Evolutionary conservation across 1,140 invertebrate genomes (phyloP).

Genomic region (Anastrepha obliqua): DNA sequence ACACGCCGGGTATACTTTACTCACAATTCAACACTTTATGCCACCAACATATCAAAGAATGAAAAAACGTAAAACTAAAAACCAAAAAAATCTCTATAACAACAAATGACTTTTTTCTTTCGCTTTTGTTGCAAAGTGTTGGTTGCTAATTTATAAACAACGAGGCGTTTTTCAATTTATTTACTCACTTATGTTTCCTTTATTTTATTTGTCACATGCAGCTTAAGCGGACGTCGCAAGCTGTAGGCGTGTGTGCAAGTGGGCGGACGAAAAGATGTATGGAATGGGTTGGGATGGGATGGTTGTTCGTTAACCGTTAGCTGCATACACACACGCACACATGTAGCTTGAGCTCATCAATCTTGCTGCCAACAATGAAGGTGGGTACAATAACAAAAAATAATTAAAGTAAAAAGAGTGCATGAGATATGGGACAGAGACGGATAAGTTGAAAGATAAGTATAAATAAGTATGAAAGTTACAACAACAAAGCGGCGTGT

Average conservation of each 20-base stretch:
- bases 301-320: background rate
- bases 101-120: background rate
- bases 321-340: background rate
- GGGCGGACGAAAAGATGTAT: background rate
- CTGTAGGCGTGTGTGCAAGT: background rate
- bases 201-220: slow-evolving; percentile 37
- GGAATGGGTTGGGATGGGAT: background rate
- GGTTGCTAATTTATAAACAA: slow-evolving; percentile 30
- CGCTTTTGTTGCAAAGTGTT: slow-evolving; percentile 11
- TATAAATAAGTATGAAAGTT: background rate
- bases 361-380: slow-evolving; percentile 28
- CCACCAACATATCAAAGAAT: slow-evolving; percentile 18
- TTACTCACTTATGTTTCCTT: background rate
- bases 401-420: background rate
- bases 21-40: slow-evolving; percentile 29
- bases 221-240: background rate
- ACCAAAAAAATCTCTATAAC: background rate
- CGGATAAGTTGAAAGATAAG: background rate
- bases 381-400: background rate
- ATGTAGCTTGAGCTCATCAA: slow-evolving; percentile 27
- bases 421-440: background rate
- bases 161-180: slow-evolving; percentile 36
- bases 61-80: background rate
- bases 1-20: background rate
- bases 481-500: background rate